These are phyloP conservation scores for Gambelia wislizenii DNA, from an alignment of 2,797 vertebrate genomes.

Conservation along the genomic window DNA sequence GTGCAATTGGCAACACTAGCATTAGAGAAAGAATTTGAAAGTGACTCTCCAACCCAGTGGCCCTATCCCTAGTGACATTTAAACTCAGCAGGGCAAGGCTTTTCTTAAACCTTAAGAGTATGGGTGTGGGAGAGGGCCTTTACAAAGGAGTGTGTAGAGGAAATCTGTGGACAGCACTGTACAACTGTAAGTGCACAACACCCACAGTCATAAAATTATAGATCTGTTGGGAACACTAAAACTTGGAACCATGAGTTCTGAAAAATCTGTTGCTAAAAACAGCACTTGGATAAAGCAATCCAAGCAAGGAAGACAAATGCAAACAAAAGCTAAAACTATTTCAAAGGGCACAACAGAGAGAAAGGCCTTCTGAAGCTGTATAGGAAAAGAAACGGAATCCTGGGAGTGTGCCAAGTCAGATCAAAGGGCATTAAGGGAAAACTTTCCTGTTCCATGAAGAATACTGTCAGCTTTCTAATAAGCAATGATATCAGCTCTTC, in stretches of 20 bases:
- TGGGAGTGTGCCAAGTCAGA: background rate
- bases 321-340: background rate
- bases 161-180: background rate
- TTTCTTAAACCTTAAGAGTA: background rate
- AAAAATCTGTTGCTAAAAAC: background rate
- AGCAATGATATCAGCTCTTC: background rate
- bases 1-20: background rate
- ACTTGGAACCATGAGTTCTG: background rate
- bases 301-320: background rate
- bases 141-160: background rate
- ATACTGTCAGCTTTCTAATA: background rate
- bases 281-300: background rate
- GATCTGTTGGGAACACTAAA: background rate
- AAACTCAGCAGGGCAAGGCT: background rate
- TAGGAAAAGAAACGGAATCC: background rate
- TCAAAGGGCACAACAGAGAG: background rate
- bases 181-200: background rate
- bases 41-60: background rate
- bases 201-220: background rate
- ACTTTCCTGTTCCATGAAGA: background rate
- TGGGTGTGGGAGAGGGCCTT: background rate
- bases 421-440: background rate
- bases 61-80: background rate
- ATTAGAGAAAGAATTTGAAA: background rate
- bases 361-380: background rate